Percentiles rank a stretch among this genome's conserved stretches.
Conservation (phyloP, 2,113 vertebrate species). For the Suncus etruscus region DNA sequence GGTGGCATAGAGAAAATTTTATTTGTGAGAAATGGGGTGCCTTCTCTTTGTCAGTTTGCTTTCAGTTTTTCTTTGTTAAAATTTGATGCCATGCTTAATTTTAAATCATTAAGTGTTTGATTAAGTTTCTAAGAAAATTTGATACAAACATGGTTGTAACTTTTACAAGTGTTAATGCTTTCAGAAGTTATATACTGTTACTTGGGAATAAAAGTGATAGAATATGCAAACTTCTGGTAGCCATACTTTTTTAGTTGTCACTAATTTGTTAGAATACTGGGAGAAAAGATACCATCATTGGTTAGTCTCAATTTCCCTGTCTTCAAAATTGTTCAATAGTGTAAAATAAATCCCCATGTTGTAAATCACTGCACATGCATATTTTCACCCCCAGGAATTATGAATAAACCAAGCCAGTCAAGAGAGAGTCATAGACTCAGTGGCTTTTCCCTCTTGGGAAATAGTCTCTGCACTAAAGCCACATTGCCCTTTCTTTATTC, state of each 20-base stretch:
- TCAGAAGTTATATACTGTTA: slow-evolving; percentile 20
- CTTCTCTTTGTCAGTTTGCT: slow-evolving; percentile 1
- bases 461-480: too few species aligned
- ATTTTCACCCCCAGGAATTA: too few species aligned
- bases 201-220: not conserved
- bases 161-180: slow-evolving; percentile 8
- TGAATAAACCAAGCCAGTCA: too few species aligned
- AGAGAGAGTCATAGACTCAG: too few species aligned
- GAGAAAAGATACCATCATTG: not conserved
- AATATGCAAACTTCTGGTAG: not conserved
- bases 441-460: too few species aligned
- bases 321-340: slow-evolving; percentile 16
- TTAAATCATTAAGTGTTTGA: slow-evolving; percentile 47
- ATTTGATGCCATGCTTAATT: slow-evolving; percentile 39
- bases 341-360: too few species aligned
- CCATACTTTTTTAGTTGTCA: not conserved
- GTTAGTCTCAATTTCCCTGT: slow-evolving; percentile 15
- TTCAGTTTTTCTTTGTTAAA: slow-evolving; percentile 1
- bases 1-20: not conserved
- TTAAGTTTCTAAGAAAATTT: slow-evolving; percentile 12
- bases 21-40: not conserved
- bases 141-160: not conserved
- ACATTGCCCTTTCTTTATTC: too few species aligned
- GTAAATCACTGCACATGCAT: too few species aligned
- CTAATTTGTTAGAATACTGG: not conserved